These are phyloP conservation scores for Electrophaes corylata DNA, from an alignment of 2,888 invertebrate genomes.

Conservation along the genomic window DNA sequence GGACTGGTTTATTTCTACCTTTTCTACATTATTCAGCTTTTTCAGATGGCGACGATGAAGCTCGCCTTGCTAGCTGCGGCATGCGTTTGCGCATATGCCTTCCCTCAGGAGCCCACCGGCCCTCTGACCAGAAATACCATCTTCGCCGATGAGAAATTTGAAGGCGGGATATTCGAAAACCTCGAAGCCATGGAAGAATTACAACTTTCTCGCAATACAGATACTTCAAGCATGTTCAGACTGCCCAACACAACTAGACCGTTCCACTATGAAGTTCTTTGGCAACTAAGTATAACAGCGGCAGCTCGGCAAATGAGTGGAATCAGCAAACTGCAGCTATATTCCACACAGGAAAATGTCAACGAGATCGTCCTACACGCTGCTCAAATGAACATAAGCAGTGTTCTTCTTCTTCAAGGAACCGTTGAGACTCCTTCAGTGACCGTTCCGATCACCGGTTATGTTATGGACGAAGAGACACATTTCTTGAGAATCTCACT, in stretches of 20 bases:
- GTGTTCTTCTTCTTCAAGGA: slow-evolving; percentile 66
- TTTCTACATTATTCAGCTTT: slow-evolving; percentile 16
- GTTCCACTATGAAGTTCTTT: slow-evolving; percentile 73
- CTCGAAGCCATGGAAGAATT: slow-evolving; percentile 43
- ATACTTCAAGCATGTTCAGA: slow-evolving; percentile 57
- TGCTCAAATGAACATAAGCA: slow-evolving; percentile 56
- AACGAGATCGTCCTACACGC: slow-evolving; percentile 66
- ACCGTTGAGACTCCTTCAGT: background rate
- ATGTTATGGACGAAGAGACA: slow-evolving; percentile 42
- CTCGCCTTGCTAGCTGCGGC: slow-evolving; percentile 52
- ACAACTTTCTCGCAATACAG: slow-evolving; percentile 32
- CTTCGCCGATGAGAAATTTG: slow-evolving; percentile 67
- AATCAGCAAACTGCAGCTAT: slow-evolving; percentile 59
- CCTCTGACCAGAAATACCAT: slow-evolving; percentile 63
- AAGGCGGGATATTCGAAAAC: slow-evolving; percentile 67
- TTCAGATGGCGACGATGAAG: slow-evolving; percentile 68
- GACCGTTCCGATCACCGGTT: slow-evolving; percentile 27
- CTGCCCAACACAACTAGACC: slow-evolving; percentile 81
- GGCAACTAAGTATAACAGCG: slow-evolving; percentile 67
- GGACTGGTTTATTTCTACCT: too few relatives aligned
- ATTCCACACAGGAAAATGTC: slow-evolving; percentile 56
- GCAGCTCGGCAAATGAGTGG: slow-evolving; percentile 57
- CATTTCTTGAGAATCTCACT: slow-evolving; percentile 59
- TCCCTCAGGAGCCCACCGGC: slow-evolving; percentile 46
- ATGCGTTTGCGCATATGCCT: slow-evolving; percentile 51